These are phyloP conservation scores for Acleris literana DNA, from an alignment of 2,888 invertebrate genomes.

Conservation along the genomic window DNA sequence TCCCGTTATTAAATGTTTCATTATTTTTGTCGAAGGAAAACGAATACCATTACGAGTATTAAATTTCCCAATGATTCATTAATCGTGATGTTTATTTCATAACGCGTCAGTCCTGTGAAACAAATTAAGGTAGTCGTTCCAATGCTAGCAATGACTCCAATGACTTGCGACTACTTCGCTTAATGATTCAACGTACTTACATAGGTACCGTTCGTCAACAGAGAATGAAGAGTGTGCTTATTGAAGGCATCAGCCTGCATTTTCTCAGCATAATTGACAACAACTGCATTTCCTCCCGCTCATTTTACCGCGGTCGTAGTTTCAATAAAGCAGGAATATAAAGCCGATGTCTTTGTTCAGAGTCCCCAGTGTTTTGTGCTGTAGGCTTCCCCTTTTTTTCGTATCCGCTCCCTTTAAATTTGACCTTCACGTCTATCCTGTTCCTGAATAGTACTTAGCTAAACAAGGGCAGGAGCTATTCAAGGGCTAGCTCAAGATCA, in stretches of 20 bases:
- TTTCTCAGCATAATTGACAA: conserved; percentile 3
- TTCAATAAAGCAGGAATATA: background rate
- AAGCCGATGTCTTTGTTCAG: conserved; percentile 3
- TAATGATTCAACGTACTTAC: too few species aligned
- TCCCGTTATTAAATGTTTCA: too few species aligned
- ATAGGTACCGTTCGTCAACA: too few species aligned
- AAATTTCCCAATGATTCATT: too few species aligned
- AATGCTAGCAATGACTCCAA: conserved; percentile 10
- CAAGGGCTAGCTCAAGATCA: background rate
- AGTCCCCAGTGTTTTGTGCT: conserved; percentile 1
- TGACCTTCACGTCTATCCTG: conserved; percentile 12
- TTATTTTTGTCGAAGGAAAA: too few species aligned
- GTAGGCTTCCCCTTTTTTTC: conserved; percentile 14
- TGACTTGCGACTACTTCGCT: background rate
- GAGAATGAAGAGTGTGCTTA: too few species aligned
- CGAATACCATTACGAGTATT: too few species aligned
- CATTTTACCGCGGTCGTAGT: background rate
- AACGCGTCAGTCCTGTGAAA: background rate
- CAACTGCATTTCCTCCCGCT: conserved; percentile 1
- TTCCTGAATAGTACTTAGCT: conserved; percentile 6
- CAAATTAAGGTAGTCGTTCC: conserved; percentile 15
- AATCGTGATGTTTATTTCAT: background rate
- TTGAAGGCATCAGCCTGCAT: background rate
- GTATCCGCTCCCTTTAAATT: conserved; percentile 6
- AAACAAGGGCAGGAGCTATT: conserved; percentile 1